Base-by-base conservation (phyloP, 2,888 invertebrate species). In the Pyrrhia umbra region DNA sequence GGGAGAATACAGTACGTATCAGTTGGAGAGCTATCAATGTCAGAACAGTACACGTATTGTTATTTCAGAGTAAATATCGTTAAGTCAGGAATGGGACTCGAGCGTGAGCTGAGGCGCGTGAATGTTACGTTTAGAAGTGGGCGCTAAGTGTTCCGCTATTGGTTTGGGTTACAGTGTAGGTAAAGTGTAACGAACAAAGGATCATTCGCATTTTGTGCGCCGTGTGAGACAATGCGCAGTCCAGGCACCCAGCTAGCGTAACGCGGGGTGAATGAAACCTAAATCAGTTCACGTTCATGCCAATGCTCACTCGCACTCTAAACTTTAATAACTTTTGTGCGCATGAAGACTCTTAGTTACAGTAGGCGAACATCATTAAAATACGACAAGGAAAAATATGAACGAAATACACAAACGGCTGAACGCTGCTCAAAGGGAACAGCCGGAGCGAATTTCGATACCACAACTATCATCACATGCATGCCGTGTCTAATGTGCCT, bases 221-320 rank as follows among this genome's bases (percentile, higher is more conserved):
- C 66, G 82, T 86, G 88, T 86, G 88, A 90, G 91, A 93, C 92
- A 91, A 92, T 91, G 90, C 87, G 85, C 89, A 85, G 88, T 87
- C 89, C 89, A 85, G 85, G 84, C 85, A 83, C 84, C 83, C 89
- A 90, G 83, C 87, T 76, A 90, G 90, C 91, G 92, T 91, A 89
- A 92, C 92, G 90, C 84, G 88, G 86, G 92, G 91, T 92, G 92
- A 93, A 93, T 89, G 93, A 91, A 91, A 90, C 88, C 88, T 88
- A 90, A 90, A 92, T 89, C 86, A 90, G 90, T 90, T 88, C 87
- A 88, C 85, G 82, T 73, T 79, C 76, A 82, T 77, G 82, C 78
- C 79, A 77, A 77, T 75, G 78, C 79, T 73, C 79, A 77, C 66
- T 65, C 63, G 70, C 76, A 77, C 79, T 75, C 49, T 75, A 64